These are phyloP conservation scores for Rhorus exstirpatorius DNA, from an alignment of 2,888 invertebrate genomes.

Conservation along the genomic window DNA sequence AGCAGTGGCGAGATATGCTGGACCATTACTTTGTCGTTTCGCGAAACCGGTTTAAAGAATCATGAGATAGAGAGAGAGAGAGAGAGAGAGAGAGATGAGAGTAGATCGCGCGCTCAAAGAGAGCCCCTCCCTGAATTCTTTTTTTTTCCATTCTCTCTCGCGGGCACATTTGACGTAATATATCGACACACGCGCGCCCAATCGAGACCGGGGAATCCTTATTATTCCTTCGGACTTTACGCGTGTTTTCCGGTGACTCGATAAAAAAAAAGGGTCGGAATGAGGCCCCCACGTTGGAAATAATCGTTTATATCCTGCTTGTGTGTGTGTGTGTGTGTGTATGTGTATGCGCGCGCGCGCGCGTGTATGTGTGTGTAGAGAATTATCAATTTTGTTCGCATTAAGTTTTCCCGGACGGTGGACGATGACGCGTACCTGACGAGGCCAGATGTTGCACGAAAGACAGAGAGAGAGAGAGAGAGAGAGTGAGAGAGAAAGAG, in stretches of 20 bases:
- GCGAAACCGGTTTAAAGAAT: constrained; percentile 76
- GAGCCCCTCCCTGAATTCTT: constrained; percentile 35
- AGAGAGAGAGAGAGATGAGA: constrained; percentile 32
- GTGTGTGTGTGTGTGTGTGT: constrained; percentile 6
- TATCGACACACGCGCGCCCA: constrained; percentile 64
- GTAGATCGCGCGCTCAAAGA: constrained; percentile 50
- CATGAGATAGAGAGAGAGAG: constrained; percentile 53
- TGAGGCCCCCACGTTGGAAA: constrained; percentile 53
- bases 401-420: constrained; percentile 74
- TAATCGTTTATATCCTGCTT: constrained; percentile 80
- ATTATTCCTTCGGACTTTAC: constrained; percentile 46
- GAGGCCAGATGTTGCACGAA: constrained; percentile 67
- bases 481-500: not conserved
- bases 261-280: constrained; percentile 40
- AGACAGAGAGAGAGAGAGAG: constrained; percentile 64
- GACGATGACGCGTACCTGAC: constrained; percentile 76
- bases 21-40: constrained; percentile 78
- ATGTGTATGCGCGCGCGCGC: not conserved
- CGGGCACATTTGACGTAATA: constrained; percentile 58
- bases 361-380: constrained; percentile 29
- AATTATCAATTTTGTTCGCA: constrained; percentile 83
- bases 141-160: constrained; percentile 28
- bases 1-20: constrained; percentile 57
- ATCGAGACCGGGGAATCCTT: constrained; percentile 50
- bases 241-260: constrained; percentile 56